Percentiles rank a stretch among this genome's conserved stretches.
These are phyloP conservation scores for Cryptoprocta ferox DNA, from an alignment of 2,797 vertebrate genomes.

Conservation along the genomic window DNA sequence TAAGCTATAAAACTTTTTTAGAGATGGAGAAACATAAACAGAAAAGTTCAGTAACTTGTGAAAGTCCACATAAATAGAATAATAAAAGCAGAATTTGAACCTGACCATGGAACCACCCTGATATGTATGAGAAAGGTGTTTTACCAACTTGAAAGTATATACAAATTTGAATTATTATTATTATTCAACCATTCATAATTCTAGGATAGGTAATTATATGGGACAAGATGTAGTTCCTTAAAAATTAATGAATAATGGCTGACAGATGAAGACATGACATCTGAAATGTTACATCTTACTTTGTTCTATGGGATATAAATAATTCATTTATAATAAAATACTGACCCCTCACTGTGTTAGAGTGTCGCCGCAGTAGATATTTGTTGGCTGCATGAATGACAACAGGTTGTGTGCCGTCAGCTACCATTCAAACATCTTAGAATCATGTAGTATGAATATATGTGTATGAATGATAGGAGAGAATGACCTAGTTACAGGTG, in stretches of 20 bases:
- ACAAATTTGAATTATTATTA: background rate
- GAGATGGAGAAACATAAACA: background rate
- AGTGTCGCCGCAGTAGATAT: background rate
- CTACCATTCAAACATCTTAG: background rate
- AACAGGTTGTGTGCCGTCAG: background rate
- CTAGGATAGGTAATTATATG: background rate
- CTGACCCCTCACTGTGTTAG: background rate
- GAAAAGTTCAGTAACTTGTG: background rate
- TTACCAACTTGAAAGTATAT: background rate
- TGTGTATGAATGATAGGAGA: background rate
- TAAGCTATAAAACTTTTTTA: no score
- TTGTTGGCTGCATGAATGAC: background rate
- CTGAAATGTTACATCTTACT: background rate
- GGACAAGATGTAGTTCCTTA: background rate
- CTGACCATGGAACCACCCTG: background rate
- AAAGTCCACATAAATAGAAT: background rate
- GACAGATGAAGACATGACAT: background rate
- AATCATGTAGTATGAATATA: background rate
- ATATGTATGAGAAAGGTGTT: background rate
- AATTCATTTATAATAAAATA: background rate
- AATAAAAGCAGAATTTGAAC: background rate
- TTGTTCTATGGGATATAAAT: background rate
- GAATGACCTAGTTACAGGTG: background rate
- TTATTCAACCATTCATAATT: background rate
- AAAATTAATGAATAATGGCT: constrained; percentile 10